Conservation (phyloP, 1,140 invertebrate genomes). For the Magallana gigas region DNA sequence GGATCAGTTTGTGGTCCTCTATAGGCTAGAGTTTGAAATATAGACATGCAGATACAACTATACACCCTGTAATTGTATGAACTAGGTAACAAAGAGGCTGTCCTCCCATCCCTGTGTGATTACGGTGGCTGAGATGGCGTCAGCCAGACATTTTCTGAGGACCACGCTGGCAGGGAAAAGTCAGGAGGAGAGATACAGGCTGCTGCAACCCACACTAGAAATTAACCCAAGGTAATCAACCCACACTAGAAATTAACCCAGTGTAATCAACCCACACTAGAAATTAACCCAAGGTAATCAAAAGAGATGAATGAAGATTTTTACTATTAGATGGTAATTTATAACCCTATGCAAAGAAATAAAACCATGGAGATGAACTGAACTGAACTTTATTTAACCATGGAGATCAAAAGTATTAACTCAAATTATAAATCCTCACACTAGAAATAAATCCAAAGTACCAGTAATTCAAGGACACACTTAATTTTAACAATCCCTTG, state of each 20-base stretch:
- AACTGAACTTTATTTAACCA: no score
- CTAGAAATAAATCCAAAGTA: not conserved
- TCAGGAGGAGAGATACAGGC: constrained; percentile 91
- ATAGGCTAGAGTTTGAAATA: not conserved
- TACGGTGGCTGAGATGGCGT: constrained; percentile 97
- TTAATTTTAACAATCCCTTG: no score
- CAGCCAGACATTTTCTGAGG: constrained; percentile 94
- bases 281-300: constrained; percentile 87
- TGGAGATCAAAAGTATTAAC: no score
- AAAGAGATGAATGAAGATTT: no score
- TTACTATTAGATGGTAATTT: no score
- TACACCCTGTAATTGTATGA: not conserved
- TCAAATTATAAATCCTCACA: not conserved
- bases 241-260: constrained; percentile 94
- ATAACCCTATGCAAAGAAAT: no score
- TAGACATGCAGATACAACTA: not conserved
- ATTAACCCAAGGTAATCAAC: constrained; percentile 86
- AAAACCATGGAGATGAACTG: no score
- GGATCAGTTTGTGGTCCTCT: no score
- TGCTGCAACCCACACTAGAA: constrained; percentile 94
- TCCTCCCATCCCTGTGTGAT: constrained; percentile 95
- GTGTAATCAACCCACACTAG: constrained; percentile 88
- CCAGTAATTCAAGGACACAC: no score
- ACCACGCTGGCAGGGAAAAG: constrained; percentile 91
- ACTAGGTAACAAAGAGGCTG: constrained; percentile 87